Evolutionary conservation across 2,888 invertebrate species (phyloP).

Genomic region (Rhyacophila evoluta): DNA sequence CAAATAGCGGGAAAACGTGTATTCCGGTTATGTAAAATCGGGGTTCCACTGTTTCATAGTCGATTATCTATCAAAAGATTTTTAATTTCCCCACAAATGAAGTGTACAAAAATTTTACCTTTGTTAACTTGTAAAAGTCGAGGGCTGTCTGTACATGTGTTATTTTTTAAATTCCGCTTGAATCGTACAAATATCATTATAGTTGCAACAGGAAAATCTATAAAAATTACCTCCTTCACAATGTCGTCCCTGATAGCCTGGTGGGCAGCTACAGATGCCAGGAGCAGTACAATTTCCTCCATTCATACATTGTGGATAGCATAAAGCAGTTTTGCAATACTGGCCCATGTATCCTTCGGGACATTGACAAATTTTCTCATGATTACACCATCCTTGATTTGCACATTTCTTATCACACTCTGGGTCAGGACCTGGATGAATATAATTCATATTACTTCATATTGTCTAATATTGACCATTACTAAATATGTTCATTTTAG

Average conservation of each 20-base stretch:
- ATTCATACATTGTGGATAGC: slow-evolving; percentile 94
- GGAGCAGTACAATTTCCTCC: slow-evolving; percentile 93
- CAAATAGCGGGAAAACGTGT: too few species aligned
- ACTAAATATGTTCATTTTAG: neutral
- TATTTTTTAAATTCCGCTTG: too few species aligned
- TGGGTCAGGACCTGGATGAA: slow-evolving; percentile 80
- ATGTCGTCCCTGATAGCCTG: slow-evolving; percentile 91
- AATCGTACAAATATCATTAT: too few species aligned
- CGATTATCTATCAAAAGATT: too few species aligned
- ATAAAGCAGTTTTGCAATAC: slow-evolving; percentile 88
- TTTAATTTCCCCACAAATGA: too few species aligned
- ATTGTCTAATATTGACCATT: neutral
- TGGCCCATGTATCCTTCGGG: slow-evolving; percentile 92
- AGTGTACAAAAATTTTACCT: too few species aligned
- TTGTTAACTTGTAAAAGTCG: too few species aligned
- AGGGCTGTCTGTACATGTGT: too few species aligned
- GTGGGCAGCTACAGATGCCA: slow-evolving; percentile 87
- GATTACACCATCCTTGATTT: slow-evolving; percentile 87
- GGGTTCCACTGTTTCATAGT: too few species aligned
- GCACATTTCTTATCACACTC: slow-evolving; percentile 90
- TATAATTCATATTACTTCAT: too few species aligned
- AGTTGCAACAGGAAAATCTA: too few species aligned
- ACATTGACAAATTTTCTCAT: slow-evolving; percentile 87
- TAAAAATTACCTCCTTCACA: slow-evolving; percentile 83
- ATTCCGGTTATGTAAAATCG: too few species aligned